Evolutionary conservation across 2,888 invertebrate species (phyloP).

Genomic region (Monopis laevigella): DNA sequence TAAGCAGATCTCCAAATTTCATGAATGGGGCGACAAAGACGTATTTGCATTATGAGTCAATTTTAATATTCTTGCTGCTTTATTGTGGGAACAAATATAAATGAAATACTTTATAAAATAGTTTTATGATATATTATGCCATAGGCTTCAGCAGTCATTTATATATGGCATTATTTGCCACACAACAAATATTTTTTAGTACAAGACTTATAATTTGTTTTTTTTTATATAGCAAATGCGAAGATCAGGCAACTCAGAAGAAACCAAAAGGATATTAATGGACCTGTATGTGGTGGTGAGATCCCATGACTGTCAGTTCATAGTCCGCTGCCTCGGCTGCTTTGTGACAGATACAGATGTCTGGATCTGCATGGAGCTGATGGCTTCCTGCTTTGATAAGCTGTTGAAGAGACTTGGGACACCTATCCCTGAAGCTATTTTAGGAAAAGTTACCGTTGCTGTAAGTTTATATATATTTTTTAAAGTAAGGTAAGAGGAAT

Average conservation of each 20-base stretch:
- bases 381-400: conserved; percentile 99
- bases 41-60: no score
- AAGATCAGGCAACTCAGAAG: conserved; percentile 94
- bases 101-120: no score
- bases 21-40: no score
- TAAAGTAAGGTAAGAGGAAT: no score
- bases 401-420: conserved; percentile 84
- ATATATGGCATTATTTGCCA: no score
- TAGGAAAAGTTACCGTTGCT: conserved; percentile 97
- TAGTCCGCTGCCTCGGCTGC: conserved; percentile 96
- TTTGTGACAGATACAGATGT: conserved; percentile 98
- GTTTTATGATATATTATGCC: background rate
- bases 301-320: conserved; percentile 96
- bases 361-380: conserved; percentile 99
- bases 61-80: no score
- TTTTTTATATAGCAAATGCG: conserved; percentile 87
- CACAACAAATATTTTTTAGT: no score
- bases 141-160: no score
- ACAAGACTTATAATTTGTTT: no score
- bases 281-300: conserved; percentile 98
- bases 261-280: conserved; percentile 98
- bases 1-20: no score
- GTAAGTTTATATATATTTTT: conserved; percentile 61
- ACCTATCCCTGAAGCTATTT: conserved; percentile 94
- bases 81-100: no score